phyloP scores from a whole-genome alignment of 1,140 invertebrate species.

The Dermatophagoides farinae region DNA sequence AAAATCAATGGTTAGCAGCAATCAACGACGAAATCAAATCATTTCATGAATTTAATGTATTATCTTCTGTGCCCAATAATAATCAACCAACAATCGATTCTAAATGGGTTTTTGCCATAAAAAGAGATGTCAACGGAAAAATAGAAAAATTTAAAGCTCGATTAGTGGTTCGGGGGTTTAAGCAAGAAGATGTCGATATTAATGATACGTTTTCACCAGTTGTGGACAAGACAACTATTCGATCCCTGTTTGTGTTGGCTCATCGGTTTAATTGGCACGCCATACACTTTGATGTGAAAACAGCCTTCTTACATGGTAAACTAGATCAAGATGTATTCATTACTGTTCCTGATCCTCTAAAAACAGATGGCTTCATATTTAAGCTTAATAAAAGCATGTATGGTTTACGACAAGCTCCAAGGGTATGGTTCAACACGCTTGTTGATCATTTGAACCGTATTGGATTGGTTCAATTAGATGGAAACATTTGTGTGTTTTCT shows the following conservation, averaged over 20 bases:
- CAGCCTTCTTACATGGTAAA: conserved; percentile 27
- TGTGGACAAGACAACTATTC: neutral
- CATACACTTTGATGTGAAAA: conserved; percentile 22
- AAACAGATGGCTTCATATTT: conserved; percentile 17
- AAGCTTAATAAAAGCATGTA: conserved; percentile 26
- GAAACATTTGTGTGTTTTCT: conserved; percentile 14
- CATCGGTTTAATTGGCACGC: neutral
- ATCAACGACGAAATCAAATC: conserved; percentile 6
- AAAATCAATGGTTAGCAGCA: conserved; percentile 10
- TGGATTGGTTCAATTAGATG: conserved; percentile 3
- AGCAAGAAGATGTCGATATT: conserved; percentile 11
- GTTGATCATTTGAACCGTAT: conserved; percentile 1
- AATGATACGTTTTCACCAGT: conserved; percentile 12
- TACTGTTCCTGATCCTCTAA: conserved; percentile 25
- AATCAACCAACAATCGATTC: neutral
- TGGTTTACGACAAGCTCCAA: conserved; percentile 27
- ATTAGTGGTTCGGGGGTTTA: conserved; percentile 8
- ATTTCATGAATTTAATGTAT: conserved; percentile 2
- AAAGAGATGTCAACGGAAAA: conserved; percentile 9
- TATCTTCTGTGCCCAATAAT: neutral
- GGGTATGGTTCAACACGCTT: conserved; percentile 25
- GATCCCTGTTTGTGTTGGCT: neutral
- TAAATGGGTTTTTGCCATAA: conserved; percentile 15
- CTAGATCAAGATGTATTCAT: conserved; percentile 28
- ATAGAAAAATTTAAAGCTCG: conserved; percentile 10